Base-by-base conservation (phyloP, 2,113 vertebrate species). In the Gila orcuttii region DNA sequence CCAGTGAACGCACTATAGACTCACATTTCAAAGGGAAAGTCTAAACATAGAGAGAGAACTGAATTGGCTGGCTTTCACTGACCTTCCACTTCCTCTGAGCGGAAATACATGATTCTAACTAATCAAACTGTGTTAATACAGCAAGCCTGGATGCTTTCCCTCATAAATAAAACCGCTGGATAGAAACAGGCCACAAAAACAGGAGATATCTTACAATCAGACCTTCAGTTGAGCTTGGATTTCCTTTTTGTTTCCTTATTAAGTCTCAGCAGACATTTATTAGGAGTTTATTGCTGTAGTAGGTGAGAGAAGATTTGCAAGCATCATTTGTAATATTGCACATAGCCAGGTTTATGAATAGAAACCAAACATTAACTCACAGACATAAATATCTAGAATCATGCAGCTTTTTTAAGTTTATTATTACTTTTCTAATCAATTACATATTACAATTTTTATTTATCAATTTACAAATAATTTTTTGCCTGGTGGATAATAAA, bases 51-150 rank as follows among this genome's bases (percentile, higher is more conserved):
- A 39, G 68, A 39, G 9, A 21, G 19, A 71, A 23, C 19, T 71
- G 19, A 39, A 23, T 8, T 68, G 64, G 31, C 64, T 33, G 15
- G 15, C 17, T 33, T 39, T 69, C 33, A 69, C 33, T 71, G 68
- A 71, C 33, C 19, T 42, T 39, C 31, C 33, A 45, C 88, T 91
- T 93, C 89, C 89, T 87, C 88, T 68, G 80, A 90, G 89, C 83
- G 86, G 91, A 93, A 93, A 92, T 90, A 33, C 21, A 91, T 86
- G 75, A 91, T 92, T 90, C 92, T 64, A 23, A 59, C 21, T 0
- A 71, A 83, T 82, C 17, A 50, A 83, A 47, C 23, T 45, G 42
- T 25, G 21, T 42, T 42, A 0, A 45, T 74, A 47, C 71, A 47
- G 39, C 23, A 47, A 74, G 39, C 23, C 11, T 10, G 23, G 2